phyloP scores from a whole-genome alignment of 2,113 vertebrate genomes.

The Spheniscus mendiculus region DNA sequence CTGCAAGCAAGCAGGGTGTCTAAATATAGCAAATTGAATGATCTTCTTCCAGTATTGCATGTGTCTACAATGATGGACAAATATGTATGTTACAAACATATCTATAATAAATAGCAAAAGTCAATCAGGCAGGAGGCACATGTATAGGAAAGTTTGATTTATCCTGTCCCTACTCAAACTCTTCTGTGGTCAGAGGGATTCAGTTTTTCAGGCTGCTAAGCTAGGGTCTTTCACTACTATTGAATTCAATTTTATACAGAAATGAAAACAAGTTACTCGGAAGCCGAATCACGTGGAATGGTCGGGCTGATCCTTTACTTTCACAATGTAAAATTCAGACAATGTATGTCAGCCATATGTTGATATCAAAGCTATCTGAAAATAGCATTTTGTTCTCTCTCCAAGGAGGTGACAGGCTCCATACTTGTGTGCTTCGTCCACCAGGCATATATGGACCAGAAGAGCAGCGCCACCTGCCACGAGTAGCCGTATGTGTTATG shows the following conservation, averaged over 20 bases:
- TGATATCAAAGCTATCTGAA: background rate
- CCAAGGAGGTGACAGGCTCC: slow-evolving; percentile 83
- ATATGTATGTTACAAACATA: background rate
- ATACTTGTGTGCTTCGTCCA: slow-evolving; percentile 87
- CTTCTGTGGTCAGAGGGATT: background rate
- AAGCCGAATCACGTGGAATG: background rate
- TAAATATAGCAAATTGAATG: background rate
- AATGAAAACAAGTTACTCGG: background rate
- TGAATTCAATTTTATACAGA: background rate
- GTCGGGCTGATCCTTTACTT: background rate
- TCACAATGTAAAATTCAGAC: background rate
- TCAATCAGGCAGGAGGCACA: background rate
- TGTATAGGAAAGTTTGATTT: background rate
- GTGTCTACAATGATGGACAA: background rate
- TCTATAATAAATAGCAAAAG: background rate
- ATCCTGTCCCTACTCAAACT: background rate
- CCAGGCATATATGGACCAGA: slow-evolving; percentile 93
- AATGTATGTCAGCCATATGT: background rate
- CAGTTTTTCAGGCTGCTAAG: background rate
- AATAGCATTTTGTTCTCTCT: background rate
- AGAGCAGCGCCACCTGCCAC: slow-evolving; percentile 87
- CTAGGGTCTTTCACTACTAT: background rate
- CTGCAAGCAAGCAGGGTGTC: background rate
- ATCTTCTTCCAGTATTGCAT: background rate
- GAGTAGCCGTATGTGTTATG: slow-evolving; percentile 81